Base-by-base conservation (phyloP, 2,888 invertebrate species). In the Limenitis camilla region DNA sequence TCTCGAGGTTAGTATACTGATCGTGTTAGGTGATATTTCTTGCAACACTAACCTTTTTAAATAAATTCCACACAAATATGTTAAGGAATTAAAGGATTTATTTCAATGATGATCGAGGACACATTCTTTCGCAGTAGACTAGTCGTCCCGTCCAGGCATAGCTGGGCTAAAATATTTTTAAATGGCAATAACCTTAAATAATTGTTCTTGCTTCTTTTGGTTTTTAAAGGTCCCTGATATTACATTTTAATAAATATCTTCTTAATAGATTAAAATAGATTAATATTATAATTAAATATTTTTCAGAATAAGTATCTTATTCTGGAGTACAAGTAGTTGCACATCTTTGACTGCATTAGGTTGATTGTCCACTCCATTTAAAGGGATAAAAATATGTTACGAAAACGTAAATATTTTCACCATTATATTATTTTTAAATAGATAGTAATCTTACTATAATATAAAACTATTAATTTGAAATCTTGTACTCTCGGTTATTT, bases 261-360 rank as follows among this genome's bases (percentile, higher is more conserved):
- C n/a, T n/a, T n/a, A n/a, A n/a, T n/a, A n/a, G n/a, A n/a, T n/a
- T n/a, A n/a, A n/a, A n/a, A 19, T 19, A 19, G 19, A 19, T 19
- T 19, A 42, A 8, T 5, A 10, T 35, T 1, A 11, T 45, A 40
- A 44, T 32, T 40, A 28, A 6, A 49, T 53, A 47, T 38, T 31
- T 40, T 35, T 49, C 42, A 55, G 58, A 58, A 58, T 55, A 58
- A 55, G 58, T 49, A 44, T 45, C 33, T 47, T 51, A 50, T 55
- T 58, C 53, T 41, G 11, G 55, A 55, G 55, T 46, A 56, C 51
- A 51, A 36, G 35, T 36, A 10, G 10, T 45, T 36, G 10, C 29
- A 5, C 30, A 6, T 29, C 7, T 35, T 36, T 36, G 9, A 7
- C 28, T 33, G 19, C 3, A 3, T 45, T 29, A 32, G 46, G 36